Conservation (phyloP, 1,140 invertebrate species). For the Oppia nitens region DNA sequence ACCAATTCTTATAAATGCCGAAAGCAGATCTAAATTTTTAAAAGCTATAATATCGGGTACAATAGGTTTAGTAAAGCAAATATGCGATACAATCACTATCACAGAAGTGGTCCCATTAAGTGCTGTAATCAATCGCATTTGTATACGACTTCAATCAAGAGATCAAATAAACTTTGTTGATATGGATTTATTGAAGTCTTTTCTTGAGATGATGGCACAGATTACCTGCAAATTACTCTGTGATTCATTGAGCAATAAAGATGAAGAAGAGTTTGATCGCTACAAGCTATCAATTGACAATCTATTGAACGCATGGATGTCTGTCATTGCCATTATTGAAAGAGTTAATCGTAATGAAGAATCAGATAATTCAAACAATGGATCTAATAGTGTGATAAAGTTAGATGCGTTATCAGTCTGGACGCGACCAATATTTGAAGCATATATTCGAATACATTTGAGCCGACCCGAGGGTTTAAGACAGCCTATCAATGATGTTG, state of each 20-base stretch:
- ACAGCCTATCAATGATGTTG: not conserved
- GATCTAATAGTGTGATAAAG: not conserved
- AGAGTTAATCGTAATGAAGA: not conserved
- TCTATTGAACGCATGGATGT: slow-evolving; percentile 11
- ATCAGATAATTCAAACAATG: not conserved
- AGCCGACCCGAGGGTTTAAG: slow-evolving; percentile 9
- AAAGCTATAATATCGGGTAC: slow-evolving; percentile 49
- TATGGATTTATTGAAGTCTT: not conserved
- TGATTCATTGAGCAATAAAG: not conserved
- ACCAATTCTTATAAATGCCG: slow-evolving; percentile 38
- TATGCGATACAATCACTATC: slow-evolving; percentile 1
- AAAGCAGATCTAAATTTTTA: slow-evolving; percentile 47
- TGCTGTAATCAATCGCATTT: slow-evolving; percentile 8
- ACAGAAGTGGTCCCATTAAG: slow-evolving; percentile 1
- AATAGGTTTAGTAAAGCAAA: slow-evolving; percentile 40
- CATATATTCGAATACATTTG: slow-evolving; percentile 9
- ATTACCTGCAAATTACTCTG: slow-evolving; percentile 13
- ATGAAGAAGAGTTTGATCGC: slow-evolving; percentile 13
- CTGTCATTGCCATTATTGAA: slow-evolving; percentile 4
- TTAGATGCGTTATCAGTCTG: not conserved
- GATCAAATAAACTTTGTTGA: not conserved
- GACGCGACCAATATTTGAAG: slow-evolving; percentile 11
- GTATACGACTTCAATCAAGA: slow-evolving; percentile 1
- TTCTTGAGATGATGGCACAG: slow-evolving; percentile 1
- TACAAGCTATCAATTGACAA: slow-evolving; percentile 12